Evolutionary conservation across 2,113 vertebrate genomes (phyloP), one percentile per base, ranked within the genome.

Genomic region (Porphyrio hochstetteri): DNA sequence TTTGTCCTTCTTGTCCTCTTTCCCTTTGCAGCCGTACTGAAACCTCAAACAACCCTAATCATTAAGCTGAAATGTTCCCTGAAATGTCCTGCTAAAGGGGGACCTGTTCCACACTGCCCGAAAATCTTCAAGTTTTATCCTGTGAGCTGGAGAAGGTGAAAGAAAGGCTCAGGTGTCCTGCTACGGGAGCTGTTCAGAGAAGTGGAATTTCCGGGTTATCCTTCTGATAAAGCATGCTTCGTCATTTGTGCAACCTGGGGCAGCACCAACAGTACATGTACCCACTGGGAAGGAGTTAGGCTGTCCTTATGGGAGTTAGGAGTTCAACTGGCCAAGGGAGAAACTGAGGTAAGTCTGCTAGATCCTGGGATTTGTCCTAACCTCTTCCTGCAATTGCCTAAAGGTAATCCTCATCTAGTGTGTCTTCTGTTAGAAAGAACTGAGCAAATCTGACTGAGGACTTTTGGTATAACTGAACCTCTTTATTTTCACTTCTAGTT

Each of bases 231-330:
- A 46, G 52, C 75, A 55, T 27, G 15, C 44, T 74, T 48, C 60
- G 23, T 74, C 59, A 29, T 67, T 82, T 88, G 48, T 76, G 44
- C 53, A 87, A 3, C 10, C 12, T 72, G 79, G 36, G 53, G 18
- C 25, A 74, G 59, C 59, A 86, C 25, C 52, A 67, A 28, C 33
- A 38, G 0, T 2, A 8, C 44, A 25, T 0, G 0, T 48, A 56
- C 23, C 29, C 18, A 11, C 18, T 35, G 71, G 63, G 44, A 86
- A 44, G 53, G 35, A 72, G 35, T 42, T 69, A 56, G 18, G 24
- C 55, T 65, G 55, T 38, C 50, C 59, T 56, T 53, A 8, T 0
- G 1, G 50, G 50, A 75, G 14, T 24, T 65, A 46, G 63, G 29
- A 81, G 28, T 56, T 56, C 0, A 0, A 13, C 35, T 76, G 76